Conservation (phyloP, 1,140 invertebrate species). For the Thaumatotibia leucotreta region DNA sequence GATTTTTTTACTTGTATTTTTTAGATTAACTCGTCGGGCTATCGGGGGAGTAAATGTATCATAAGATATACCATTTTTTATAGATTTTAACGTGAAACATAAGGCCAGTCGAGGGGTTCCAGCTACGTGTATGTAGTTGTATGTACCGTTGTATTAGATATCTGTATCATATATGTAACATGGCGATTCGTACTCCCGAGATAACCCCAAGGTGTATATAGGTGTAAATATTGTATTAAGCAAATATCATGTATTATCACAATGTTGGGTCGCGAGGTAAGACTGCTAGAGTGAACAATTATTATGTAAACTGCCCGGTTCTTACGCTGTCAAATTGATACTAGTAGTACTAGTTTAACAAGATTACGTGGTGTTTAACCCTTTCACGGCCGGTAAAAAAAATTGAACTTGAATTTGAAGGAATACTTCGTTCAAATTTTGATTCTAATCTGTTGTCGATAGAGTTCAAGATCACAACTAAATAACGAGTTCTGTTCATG, state of each 20-base stretch:
- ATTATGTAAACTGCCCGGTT: not conserved
- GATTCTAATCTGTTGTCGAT: too few relatives aligned
- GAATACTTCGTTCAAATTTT: too few relatives aligned
- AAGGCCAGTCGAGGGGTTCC: not conserved
- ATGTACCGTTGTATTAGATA: not conserved
- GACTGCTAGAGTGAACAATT: not conserved
- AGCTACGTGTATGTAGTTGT: not conserved
- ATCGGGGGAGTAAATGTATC: too few relatives aligned
- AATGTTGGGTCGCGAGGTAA: not conserved
- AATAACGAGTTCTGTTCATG: too few relatives aligned
- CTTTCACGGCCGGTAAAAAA: too few relatives aligned
- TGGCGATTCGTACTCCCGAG: not conserved
- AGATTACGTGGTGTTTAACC: too few relatives aligned
- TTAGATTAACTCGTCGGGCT: constrained; percentile 11
- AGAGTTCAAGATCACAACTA: too few relatives aligned
- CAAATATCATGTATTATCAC: constrained; percentile 5
- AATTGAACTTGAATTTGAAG: too few relatives aligned
- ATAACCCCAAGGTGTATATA: not conserved
- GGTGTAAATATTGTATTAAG: constrained; percentile 4
- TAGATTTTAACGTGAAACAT: not conserved
- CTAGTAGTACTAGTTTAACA: too few relatives aligned
- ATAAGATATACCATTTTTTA: too few relatives aligned
- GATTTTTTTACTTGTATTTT: constrained; percentile 27
- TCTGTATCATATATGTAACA: not conserved
- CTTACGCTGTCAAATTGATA: too few relatives aligned